Percentiles rank a stretch among this genome's conserved stretches.
These are phyloP conservation scores for Scylla paramamosain DNA, from an alignment of 1,140 invertebrate species.

Conservation along the genomic window DNA sequence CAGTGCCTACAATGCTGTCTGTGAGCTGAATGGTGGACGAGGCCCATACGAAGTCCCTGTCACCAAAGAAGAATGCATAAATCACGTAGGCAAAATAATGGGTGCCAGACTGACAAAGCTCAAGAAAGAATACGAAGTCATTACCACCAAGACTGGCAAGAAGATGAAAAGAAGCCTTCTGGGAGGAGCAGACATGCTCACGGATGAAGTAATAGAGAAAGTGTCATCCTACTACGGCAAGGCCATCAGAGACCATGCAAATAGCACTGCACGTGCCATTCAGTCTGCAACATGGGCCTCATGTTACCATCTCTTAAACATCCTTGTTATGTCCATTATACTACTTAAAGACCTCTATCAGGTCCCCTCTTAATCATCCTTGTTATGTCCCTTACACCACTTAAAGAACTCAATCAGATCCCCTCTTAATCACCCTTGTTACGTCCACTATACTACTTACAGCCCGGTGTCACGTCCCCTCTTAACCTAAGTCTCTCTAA, in stretches of 20 bases:
- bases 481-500: too few relatives aligned
- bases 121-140: not conserved
- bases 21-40: not conserved
- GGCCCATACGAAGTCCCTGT: not conserved
- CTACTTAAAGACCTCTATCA: too few relatives aligned
- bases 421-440: too few relatives aligned
- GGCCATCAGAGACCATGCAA: slow-evolving; percentile 34
- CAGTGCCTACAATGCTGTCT: not conserved
- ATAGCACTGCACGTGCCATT: not conserved
- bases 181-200: slow-evolving; percentile 18
- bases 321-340: too few relatives aligned
- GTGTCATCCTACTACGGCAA: not conserved
- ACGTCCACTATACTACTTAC: too few relatives aligned
- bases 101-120: not conserved
- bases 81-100: not conserved
- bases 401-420: too few relatives aligned
- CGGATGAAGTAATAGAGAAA: slow-evolving; percentile 39
- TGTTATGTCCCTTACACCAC: too few relatives aligned
- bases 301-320: slow-evolving; percentile 31
- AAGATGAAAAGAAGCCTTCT: slow-evolving; percentile 10
- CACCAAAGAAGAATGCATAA: not conserved
- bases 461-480: too few relatives aligned
- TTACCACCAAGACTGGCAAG: slow-evolving; percentile 39
- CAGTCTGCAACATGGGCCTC: slow-evolving; percentile 3
- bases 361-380: too few relatives aligned